These are phyloP conservation scores for Synanceia verrucosa DNA, from an alignment of 2,797 vertebrate species.

Conservation along the genomic window DNA sequence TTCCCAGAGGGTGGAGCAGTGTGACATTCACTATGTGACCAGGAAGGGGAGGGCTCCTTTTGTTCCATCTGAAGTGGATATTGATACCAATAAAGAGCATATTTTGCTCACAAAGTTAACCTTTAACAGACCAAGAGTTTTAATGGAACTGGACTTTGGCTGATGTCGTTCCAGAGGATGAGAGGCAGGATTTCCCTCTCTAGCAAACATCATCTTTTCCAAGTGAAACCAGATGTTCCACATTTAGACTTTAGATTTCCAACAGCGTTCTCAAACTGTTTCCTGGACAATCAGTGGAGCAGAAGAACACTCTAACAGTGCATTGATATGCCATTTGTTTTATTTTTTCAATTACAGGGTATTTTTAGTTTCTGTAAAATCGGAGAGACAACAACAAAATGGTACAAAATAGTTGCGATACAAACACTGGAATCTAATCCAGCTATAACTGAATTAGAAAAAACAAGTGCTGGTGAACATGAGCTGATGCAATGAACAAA, in stretches of 20 bases:
- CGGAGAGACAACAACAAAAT: neutral
- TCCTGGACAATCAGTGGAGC: neutral
- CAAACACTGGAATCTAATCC: neutral
- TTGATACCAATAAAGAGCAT: neutral
- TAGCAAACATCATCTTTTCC: slow-evolving; percentile 32
- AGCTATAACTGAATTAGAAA: neutral
- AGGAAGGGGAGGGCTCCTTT: neutral
- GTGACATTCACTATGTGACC: too few species aligned
- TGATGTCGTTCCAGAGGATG: neutral
- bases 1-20: slow-evolving; percentile 35
- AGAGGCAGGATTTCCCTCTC: slow-evolving; percentile 8
- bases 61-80: neutral
- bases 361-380: slow-evolving; percentile 22
- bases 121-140: too few species aligned
- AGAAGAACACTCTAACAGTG: neutral
- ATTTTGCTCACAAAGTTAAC: neutral
- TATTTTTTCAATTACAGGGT: slow-evolving; percentile 19
- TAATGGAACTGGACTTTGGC: neutral
- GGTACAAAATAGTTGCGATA: slow-evolving; percentile 3
- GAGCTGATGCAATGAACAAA: neutral
- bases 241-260: neutral
- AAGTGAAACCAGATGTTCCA: slow-evolving; percentile 60
- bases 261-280: slow-evolving; percentile 1
- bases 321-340: neutral
- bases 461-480: neutral